Evolutionary conservation across 2,888 invertebrate genomes (phyloP).

Genomic region (Tuberolachnus salignus): DNA sequence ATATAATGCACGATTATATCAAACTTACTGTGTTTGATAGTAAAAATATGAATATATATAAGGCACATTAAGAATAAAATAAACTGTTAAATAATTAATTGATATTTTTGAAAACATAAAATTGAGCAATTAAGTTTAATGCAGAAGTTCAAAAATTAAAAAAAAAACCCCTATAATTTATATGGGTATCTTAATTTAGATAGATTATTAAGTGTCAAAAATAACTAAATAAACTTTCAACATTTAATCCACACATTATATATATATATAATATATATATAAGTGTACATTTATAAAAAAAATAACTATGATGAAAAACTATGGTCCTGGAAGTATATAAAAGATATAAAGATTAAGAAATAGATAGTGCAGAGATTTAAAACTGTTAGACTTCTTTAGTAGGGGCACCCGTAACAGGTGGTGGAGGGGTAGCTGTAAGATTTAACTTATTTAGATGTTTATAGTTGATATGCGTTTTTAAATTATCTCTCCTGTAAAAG

Average conservation of each 20-base stretch:
- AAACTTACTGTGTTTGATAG: not conserved
- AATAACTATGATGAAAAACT: not conserved
- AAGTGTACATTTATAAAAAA: not conserved
- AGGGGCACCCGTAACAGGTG: slow-evolving; percentile 46
- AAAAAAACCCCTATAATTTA: slow-evolving; percentile 16
- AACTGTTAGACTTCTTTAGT: slow-evolving; percentile 43
- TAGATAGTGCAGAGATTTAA: slow-evolving; percentile 5
- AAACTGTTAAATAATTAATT: slow-evolving; percentile 7
- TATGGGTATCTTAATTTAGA: not conserved
- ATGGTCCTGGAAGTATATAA: not conserved
- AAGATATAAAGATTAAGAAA: not conserved
- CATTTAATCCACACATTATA: not conserved
- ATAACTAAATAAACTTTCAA: slow-evolving; percentile 27
- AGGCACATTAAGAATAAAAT: not conserved
- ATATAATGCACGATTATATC: not conserved
- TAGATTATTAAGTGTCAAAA: not conserved
- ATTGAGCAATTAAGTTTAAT: slow-evolving; percentile 28
- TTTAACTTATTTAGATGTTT: slow-evolving; percentile 57
- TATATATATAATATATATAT: not conserved
- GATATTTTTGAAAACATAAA: slow-evolving; percentile 10
- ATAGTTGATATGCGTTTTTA: slow-evolving; percentile 58
- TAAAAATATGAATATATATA: slow-evolving; percentile 21
- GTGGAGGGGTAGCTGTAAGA: slow-evolving; percentile 31
- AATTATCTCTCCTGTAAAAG: slow-evolving; percentile 60
- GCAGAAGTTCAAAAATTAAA: slow-evolving; percentile 1